These are phyloP conservation scores for Andrena haemorrhoa DNA, from an alignment of 2,888 invertebrate species.

Conservation along the genomic window DNA sequence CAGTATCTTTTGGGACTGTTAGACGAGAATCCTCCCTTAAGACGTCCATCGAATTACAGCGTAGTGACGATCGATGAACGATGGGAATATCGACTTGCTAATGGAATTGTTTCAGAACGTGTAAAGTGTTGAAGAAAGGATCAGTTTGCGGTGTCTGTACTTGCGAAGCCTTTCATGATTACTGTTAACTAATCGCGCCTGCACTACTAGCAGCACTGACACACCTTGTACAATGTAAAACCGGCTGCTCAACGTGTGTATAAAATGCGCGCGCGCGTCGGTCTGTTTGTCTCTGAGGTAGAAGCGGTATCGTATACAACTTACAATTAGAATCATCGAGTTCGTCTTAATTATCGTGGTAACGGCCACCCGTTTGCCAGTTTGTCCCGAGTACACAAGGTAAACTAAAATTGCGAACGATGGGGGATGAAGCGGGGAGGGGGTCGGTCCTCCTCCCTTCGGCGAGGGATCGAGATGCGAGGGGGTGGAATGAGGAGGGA, in stretches of 20 bases:
- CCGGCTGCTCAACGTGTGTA: constrained; percentile 30
- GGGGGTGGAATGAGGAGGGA: neutral
- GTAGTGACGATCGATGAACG: no score
- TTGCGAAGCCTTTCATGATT: neutral
- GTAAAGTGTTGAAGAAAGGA: no score
- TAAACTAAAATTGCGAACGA: constrained; percentile 41
- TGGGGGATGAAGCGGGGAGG: neutral
- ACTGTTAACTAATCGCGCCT: neutral
- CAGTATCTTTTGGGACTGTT: no score
- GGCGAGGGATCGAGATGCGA: constrained; percentile 4
- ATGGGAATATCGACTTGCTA: no score
- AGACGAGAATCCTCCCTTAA: no score
- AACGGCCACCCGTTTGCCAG: constrained; percentile 35
- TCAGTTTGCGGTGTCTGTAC: no score
- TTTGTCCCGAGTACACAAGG: constrained; percentile 51
- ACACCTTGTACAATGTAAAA: constrained; percentile 20
- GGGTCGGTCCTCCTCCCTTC: neutral
- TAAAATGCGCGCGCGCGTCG: constrained; percentile 20
- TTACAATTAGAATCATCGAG: constrained; percentile 45
- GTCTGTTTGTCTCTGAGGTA: constrained; percentile 76
- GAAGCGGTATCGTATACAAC: constrained; percentile 80
- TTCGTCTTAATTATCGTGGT: constrained; percentile 34
- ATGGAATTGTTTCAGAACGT: no score
- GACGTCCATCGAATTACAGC: no score
- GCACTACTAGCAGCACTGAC: neutral